Base-by-base conservation (phyloP, 1,140 invertebrate species). In the roundworm (Caenorhabditis elegans) region DNA sequence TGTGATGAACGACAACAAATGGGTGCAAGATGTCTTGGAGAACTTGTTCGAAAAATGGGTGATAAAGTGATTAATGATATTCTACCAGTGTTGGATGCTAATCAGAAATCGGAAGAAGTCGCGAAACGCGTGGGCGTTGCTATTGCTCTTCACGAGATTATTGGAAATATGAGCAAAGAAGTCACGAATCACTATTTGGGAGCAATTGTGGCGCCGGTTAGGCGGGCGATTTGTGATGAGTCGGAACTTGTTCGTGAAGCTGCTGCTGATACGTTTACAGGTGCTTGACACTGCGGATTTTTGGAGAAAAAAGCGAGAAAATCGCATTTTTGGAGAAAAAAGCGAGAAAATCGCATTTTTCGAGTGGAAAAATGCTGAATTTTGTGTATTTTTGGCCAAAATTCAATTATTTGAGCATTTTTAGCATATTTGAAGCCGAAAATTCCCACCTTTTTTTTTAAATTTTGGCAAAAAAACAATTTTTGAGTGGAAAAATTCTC, bases 71-170 rank as follows among this genome's bases (percentile, higher is more conserved):
- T 77, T 26, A 77, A 77, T 46, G 76, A 77, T 31, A 70, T 83
- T 55, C 96, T 99, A 88, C 97, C 97, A 0, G 98, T 99, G 88
- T 91, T 99, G 51, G 96, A 99, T 90, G 92, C 93, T 82, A 96
- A 96, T 0, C 91, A 99, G 49, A 93, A 96, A 86, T 97, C 95
- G 0, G 83, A 84, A 34, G 93, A 95, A 60, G 93, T 95, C 10
- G 96, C 98, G 91, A 95, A 98, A 90, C 92, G 97, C 34, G 95
- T 98, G 91, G 97, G 97, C 86, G 97, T 99, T 13, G 98, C 97
- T 90, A 98, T 98, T 90, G 97, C 97, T 5, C 92, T 99, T 1
- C 95, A 95, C 0, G 98, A 99, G 92, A 99, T 99, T 86, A 97
- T 99, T 93, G 93, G 94, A 3, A 97, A 96, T 43, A 82, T 84